A percentile compares a stretch with the other conserved stretches of the same genome.
Evolutionary conservation across 2,113 vertebrate species (phyloP).

Genomic region (Chascanopsetta lugubris): DNA sequence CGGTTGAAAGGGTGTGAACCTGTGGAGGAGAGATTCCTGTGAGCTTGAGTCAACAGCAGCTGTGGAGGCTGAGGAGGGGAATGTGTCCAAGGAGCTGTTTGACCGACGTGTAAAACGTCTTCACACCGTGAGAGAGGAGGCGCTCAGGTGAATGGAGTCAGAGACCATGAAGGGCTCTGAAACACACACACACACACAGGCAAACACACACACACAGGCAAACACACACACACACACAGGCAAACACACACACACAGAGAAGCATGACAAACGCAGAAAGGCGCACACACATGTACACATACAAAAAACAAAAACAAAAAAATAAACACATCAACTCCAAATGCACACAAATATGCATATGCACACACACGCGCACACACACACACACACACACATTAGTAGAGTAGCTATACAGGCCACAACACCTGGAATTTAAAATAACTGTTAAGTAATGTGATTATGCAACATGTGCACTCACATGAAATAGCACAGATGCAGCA

Average conservation of each 20-base stretch:
- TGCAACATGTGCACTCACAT: conserved; percentile 13
- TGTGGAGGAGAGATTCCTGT: conserved; percentile 71
- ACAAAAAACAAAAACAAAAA: too few relatives aligned
- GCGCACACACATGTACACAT: neutral
- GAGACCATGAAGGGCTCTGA: conserved; percentile 63
- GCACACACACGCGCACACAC: neutral
- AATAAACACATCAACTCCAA: too few relatives aligned
- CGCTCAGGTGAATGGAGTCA: conserved; percentile 75
- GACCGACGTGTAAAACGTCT: conserved; percentile 50
- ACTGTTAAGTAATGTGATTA: conserved; percentile 19
- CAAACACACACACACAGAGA: conserved; percentile 13
- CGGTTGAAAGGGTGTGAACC: conserved; percentile 67
- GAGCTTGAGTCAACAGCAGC: conserved; percentile 76
- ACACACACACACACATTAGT: conserved; percentile 18
- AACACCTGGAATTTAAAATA: too few relatives aligned
- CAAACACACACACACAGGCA: conserved; percentile 17
- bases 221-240: conserved; percentile 27
- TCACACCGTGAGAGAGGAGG: conserved; percentile 62
- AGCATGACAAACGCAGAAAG: too few relatives aligned
- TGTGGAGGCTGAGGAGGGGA: conserved; percentile 72
- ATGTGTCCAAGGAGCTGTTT: conserved; percentile 67
- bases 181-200: conserved; percentile 17
- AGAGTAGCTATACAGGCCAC: too few relatives aligned
- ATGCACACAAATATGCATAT: conserved; percentile 21
- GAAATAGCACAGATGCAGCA: conserved; percentile 2